Evolutionary conservation across 2,888 invertebrate species (phyloP).

Genomic region (Dicranocentrus wangi): DNA sequence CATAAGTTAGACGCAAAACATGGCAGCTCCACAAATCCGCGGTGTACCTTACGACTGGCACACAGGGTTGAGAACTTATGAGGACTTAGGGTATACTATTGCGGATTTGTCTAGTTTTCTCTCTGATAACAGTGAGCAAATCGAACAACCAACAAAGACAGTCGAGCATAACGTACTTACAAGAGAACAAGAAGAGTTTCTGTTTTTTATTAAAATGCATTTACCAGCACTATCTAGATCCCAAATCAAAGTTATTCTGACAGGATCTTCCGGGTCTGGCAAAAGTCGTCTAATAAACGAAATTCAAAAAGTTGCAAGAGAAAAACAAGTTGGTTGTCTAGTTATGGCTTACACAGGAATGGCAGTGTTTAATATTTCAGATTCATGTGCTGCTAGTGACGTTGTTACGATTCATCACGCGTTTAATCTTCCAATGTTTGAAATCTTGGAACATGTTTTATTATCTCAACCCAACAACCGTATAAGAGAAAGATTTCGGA

Average conservation of each 20-base stretch:
- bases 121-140: no score
- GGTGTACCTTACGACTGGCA: neutral
- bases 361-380: neutral
- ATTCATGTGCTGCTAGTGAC: no score
- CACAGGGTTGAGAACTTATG: neutral
- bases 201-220: neutral
- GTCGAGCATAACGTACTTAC: neutral
- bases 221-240: neutral
- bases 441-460: neutral
- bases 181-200: conserved; percentile 1
- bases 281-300: neutral
- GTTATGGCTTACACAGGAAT: neutral
- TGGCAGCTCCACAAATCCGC: neutral
- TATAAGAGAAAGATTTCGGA: neutral
- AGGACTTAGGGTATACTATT: no score
- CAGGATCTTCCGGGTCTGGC: neutral
- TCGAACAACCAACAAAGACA: no score
- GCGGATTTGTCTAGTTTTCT: neutral
- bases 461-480: neutral
- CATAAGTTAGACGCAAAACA: no score
- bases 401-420: no score
- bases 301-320: neutral
- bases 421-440: neutral
- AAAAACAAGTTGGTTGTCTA: neutral
- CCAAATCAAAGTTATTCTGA: neutral